A percentile compares a stretch with the other conserved stretches of the same genome.
These are phyloP conservation scores for Dolichopus griseipennis DNA, from an alignment of 2,888 invertebrate species.

Conservation along the genomic window DNA sequence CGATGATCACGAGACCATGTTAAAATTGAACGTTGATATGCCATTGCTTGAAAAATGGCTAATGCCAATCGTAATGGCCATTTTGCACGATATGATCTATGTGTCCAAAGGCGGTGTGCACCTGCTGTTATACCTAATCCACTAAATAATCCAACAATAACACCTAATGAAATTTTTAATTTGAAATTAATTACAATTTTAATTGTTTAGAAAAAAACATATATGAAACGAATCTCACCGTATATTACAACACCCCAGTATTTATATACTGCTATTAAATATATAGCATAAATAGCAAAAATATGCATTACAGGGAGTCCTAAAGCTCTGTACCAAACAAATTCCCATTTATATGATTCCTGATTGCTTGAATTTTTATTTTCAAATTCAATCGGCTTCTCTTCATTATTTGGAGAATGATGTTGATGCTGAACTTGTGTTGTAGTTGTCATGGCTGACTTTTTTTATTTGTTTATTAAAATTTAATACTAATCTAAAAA, in stretches of 20 bases:
- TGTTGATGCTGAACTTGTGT: too few species aligned
- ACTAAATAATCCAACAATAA: slow-evolving; percentile 49
- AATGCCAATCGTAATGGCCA: slow-evolving; percentile 73
- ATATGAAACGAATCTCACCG: background rate
- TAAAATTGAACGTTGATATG: slow-evolving; percentile 83
- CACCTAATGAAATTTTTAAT: slow-evolving; percentile 33
- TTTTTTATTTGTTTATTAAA: too few species aligned
- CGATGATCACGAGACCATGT: slow-evolving; percentile 79
- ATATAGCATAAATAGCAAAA: background rate
- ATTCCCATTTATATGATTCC: background rate
- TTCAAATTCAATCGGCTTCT: background rate
- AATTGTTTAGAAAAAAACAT: too few species aligned
- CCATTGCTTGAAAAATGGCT: slow-evolving; percentile 70
- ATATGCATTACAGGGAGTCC: background rate
- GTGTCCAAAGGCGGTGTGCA: slow-evolving; percentile 90
- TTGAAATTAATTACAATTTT: too few species aligned
- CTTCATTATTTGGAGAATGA: background rate
- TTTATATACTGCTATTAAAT: background rate
- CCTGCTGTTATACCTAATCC: slow-evolving; percentile 89
- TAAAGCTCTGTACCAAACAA: background rate
- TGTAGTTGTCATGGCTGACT: too few species aligned
- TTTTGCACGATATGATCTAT: slow-evolving; percentile 84
- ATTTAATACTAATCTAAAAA: too few species aligned
- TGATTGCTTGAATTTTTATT: background rate
- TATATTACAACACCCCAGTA: background rate